phyloP scores from a whole-genome alignment of 2,888 invertebrate genomes.

The Mythimna ferrago region DNA sequence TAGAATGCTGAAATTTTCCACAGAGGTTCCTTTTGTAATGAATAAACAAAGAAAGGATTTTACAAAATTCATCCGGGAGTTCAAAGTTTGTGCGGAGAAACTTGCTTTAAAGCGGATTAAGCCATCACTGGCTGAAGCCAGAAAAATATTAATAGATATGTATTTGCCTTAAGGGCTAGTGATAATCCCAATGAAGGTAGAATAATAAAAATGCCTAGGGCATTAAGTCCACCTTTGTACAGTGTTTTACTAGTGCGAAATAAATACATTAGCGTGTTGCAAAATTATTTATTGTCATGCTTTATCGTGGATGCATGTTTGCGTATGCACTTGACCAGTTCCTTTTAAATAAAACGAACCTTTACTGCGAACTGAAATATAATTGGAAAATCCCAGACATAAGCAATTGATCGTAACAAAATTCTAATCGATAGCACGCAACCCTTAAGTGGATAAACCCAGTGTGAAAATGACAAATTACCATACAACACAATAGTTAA shows the following conservation, averaged over 20 bases:
- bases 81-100: too few species aligned
- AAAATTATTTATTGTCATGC: neutral
- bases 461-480: slow-evolving; percentile 27
- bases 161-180: too few species aligned
- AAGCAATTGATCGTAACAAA: neutral
- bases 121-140: too few species aligned
- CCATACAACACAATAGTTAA: slow-evolving; percentile 29
- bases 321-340: neutral
- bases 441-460: slow-evolving; percentile 30
- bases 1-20: too few species aligned
- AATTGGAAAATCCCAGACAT: slow-evolving; percentile 27
- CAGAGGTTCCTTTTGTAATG: too few species aligned
- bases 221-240: too few species aligned
- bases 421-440: slow-evolving; percentile 30
- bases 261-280: neutral
- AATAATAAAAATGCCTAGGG: too few species aligned
- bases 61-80: too few species aligned
- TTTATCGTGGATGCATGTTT: neutral
- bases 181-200: too few species aligned
- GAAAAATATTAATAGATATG: too few species aligned
- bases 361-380: neutral
- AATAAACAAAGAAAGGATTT: too few species aligned
- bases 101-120: too few species aligned
- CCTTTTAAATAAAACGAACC: neutral
- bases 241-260: neutral